Conservation (phyloP, 2,888 invertebrate species). For the Tetramorium bicarinatum region DNA sequence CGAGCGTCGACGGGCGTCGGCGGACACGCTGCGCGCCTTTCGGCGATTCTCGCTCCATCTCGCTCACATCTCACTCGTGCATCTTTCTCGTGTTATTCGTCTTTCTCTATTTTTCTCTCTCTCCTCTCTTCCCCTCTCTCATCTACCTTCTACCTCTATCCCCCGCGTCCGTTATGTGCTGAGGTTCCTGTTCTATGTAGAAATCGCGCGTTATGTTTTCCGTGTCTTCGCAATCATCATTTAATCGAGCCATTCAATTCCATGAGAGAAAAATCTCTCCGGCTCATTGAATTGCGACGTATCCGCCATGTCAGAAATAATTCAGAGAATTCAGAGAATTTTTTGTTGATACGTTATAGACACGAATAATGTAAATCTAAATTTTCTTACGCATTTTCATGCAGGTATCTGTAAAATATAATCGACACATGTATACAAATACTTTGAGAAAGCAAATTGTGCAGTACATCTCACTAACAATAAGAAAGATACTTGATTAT, state of each 20-base stretch:
- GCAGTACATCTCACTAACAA: not conserved
- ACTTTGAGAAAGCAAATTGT: not conserved
- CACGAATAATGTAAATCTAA: not conserved
- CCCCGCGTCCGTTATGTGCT: constrained; percentile 16
- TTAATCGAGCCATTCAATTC: not conserved
- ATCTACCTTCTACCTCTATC: not conserved
- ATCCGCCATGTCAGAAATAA: not conserved
- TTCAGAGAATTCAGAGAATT: not conserved
- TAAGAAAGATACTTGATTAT: not conserved
- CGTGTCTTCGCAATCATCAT: not conserved
- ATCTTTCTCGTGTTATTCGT: constrained; percentile 19
- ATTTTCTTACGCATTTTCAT: too few species aligned
- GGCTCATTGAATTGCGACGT: not conserved
- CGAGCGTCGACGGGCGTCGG: constrained; percentile 71
- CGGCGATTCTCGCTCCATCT: constrained; percentile 43
- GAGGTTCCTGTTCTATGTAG: not conserved
- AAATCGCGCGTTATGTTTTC: constrained; percentile 34
- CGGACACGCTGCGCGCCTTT: constrained; percentile 62
- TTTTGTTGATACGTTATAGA: not conserved
- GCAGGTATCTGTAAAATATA: not conserved
- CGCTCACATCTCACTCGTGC: constrained; percentile 16
- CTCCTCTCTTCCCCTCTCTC: not conserved
- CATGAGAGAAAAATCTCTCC: not conserved
- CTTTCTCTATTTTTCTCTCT: constrained; percentile 42
- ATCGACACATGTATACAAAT: not conserved